Evolutionary conservation across 1,140 invertebrate genomes (phyloP), one percentile per base, ranked within the genome.

Genomic region (Heliconius melpomene): DNA sequence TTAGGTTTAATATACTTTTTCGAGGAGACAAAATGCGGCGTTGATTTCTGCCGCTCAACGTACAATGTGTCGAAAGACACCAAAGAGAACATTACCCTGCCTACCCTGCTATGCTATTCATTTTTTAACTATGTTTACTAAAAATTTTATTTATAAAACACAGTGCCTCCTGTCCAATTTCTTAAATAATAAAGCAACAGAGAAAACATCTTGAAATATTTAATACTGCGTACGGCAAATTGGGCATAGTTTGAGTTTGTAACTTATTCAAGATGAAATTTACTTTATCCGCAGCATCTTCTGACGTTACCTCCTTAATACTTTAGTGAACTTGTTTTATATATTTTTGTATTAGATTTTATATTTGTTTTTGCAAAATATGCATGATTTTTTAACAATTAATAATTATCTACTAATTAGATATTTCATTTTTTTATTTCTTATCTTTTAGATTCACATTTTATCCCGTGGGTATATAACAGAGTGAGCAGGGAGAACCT

Each of bases 251-350:
- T 66, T 23, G n/a, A 60, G 9, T 23, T 60, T 23, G 8, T 60
- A 29, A 66, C 60, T 66, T 66, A 66, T 66, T 66, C n/a, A 66
- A 66, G 26, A 29, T 16, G 26, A 66, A 66, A 66, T 29, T 66
- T 66, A 66, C 16, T 66, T 66, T 29, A 66, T 66, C 60, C 60
- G 60, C 60, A 66, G 60, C 60, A 29, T 16, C 26, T 66, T 29
- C 60, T 66, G 60, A 66, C 26, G 60, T 26, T 60, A 60, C 26
- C 60, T 29, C 1, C 60, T 66, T 66, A 29, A 66, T 66, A 66
- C n/a, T 66, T 29, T 66, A 66, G 26, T 29, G 26, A 66, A 29
- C 11, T 66, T 66, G 60, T 66, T 11, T 66, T 29, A 66, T 66
- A 66, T 66, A 66, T 66, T 66, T 16, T 29, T 66, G 60, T 66